Conservation (phyloP, 2,113 vertebrate species). For the Apus apus region DNA sequence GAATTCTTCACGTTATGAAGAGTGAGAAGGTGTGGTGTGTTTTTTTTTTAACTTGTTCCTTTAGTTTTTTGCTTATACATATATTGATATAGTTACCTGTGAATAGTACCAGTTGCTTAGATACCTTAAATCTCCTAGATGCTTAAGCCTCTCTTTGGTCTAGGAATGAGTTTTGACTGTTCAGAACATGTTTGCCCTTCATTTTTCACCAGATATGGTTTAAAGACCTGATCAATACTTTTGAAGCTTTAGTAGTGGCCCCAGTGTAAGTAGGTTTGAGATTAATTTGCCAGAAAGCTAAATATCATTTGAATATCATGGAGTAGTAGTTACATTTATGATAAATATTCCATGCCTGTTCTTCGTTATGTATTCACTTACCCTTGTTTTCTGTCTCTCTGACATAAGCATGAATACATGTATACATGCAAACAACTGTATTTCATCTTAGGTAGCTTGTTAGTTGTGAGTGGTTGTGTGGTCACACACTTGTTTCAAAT, state of each 20-base stretch:
- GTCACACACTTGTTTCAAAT: background rate
- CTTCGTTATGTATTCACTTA: background rate
- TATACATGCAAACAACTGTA: background rate
- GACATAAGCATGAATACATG: no score
- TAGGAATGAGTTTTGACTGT: background rate
- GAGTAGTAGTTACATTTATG: background rate
- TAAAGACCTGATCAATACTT: background rate
- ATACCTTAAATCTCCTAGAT: no score
- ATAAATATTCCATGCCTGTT: background rate
- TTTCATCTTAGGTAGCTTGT: background rate
- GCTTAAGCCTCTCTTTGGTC: background rate
- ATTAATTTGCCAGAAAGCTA: background rate
- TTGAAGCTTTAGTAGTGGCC: background rate
- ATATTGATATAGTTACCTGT: background rate
- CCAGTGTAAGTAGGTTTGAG: background rate
- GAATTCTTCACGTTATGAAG: background rate
- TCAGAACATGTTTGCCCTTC: background rate
- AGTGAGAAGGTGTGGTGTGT: background rate
- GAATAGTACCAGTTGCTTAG: background rate
- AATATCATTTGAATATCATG: background rate
- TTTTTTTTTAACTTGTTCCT: background rate
- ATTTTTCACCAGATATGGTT: background rate
- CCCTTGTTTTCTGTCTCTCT: background rate
- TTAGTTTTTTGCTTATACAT: no score
- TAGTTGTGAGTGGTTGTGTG: background rate